Conservation (phyloP, 2,888 invertebrate species). For the Eupithecia exiguata region DNA sequence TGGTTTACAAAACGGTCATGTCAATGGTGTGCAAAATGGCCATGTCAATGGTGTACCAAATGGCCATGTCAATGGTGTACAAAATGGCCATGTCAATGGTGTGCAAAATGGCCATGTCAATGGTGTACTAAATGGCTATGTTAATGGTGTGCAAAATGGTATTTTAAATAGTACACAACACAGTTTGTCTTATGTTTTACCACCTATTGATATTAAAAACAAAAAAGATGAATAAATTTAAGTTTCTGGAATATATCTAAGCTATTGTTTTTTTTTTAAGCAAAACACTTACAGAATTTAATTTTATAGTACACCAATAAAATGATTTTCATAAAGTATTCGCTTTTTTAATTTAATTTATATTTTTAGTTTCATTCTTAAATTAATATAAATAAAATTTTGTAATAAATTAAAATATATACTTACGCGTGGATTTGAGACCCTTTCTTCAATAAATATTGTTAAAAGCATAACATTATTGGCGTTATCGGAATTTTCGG, state of each 20-base stretch:
- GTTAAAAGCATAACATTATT: too few relatives aligned
- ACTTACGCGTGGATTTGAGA: too few relatives aligned
- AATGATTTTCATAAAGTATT: background rate
- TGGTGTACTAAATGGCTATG: background rate
- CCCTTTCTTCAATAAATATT: too few relatives aligned
- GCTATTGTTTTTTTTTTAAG: background rate
- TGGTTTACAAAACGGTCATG: background rate
- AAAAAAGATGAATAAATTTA: background rate
- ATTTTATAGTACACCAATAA: background rate
- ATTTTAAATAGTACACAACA: background rate
- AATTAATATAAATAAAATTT: too few relatives aligned
- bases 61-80: background rate
- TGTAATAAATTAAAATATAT: too few relatives aligned
- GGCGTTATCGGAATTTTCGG: too few relatives aligned
- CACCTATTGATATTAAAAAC: background rate
- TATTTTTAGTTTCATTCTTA: background rate
- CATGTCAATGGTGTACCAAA: background rate
- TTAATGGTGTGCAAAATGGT: background rate
- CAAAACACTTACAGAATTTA: background rate
- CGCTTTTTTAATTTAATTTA: too few relatives aligned
- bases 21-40: too few relatives aligned
- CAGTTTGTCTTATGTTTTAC: background rate
- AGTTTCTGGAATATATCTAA: background rate
- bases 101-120: background rate
- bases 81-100: background rate